Percentiles rank a stretch among this genome's conserved stretches.
phyloP scores from a whole-genome alignment of 2,888 invertebrate genomes.

The Spilosoma lubricipeda region DNA sequence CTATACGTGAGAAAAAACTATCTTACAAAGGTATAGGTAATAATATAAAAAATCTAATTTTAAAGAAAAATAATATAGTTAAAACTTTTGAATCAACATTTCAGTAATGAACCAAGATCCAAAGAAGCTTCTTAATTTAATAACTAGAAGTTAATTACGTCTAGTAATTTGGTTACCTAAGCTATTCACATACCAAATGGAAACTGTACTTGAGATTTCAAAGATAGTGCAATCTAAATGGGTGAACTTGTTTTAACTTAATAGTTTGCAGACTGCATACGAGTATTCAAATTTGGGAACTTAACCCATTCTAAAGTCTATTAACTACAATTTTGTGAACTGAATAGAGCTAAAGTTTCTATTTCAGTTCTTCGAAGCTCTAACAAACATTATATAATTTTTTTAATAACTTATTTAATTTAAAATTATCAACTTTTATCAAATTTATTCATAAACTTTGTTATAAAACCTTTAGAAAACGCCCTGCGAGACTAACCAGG shows the following conservation, averaged over 20 bases:
- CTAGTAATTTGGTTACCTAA: neutral
- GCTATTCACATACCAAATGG: neutral
- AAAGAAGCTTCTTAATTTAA: neutral
- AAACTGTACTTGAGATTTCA: neutral
- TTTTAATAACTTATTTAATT: neutral
- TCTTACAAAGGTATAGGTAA: no score
- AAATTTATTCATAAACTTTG: neutral
- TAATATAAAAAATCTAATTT: no score
- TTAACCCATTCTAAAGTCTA: neutral
- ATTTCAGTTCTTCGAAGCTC: neutral
- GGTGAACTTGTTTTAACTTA: neutral
- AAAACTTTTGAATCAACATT: no score
- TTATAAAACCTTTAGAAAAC: neutral
- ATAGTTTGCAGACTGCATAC: neutral
- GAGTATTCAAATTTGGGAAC: neutral
- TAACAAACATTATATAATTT: neutral
- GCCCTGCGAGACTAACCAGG: neutral
- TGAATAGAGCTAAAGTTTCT: neutral
- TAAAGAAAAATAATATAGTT: no score
- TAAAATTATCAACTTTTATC: neutral
- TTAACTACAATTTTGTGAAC: neutral
- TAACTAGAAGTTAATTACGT: neutral
- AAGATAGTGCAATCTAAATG: neutral
- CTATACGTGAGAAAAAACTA: no score
- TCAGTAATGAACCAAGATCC: no score